Evolutionary conservation across 2,888 invertebrate genomes (phyloP), one percentile per base, ranked within the genome.

Genomic region (Sphinx pinastri): DNA sequence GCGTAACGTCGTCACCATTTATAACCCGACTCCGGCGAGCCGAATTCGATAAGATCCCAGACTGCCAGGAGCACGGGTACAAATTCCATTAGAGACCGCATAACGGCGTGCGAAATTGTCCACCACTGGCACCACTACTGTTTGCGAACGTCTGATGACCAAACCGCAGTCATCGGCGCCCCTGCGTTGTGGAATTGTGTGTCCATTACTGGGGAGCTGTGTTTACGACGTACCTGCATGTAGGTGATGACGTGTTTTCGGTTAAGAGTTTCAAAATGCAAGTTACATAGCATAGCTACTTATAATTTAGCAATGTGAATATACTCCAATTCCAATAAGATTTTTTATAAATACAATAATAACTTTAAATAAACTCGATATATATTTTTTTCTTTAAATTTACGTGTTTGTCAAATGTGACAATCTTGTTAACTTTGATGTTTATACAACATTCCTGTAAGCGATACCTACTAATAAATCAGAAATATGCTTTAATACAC

Each of bases 141-240:
- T 58, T 58, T 38, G 58, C 58, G 38, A 58, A 19, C 63, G 63
- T 19, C 49, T 49, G 63, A 63, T 63, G 63, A 63, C 47, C 47
- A 63, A 49, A 63, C 63, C 63, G 63, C 63, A 63, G 25, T 58
- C 58, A 58, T 47, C 63, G 63, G 63, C 19, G 49, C 63, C 13
- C 49, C 49, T 12, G 49, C 63, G 19, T 19, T 47, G 47, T 47
- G 55, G 55, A 19, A 16, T 49, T 60, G 16, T 60, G 49, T 63
- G 63, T 49, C 63, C 47, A 63, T 49, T 63, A 63, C 45, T 45
- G 55, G 55, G 19, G 55, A 19, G 11, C 55, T 55, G 12, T 55
- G 55, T 19, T 55, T 55, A 55, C 55, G 10, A 54, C 16, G 55
- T 55, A 55, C 19, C 55, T 55, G 19, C 12, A 2, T 55, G 10